Evolutionary conservation across 2,113 vertebrate genomes (phyloP), one percentile per base, ranked within the genome.

Genomic region (Toxotes chatareus): DNA sequence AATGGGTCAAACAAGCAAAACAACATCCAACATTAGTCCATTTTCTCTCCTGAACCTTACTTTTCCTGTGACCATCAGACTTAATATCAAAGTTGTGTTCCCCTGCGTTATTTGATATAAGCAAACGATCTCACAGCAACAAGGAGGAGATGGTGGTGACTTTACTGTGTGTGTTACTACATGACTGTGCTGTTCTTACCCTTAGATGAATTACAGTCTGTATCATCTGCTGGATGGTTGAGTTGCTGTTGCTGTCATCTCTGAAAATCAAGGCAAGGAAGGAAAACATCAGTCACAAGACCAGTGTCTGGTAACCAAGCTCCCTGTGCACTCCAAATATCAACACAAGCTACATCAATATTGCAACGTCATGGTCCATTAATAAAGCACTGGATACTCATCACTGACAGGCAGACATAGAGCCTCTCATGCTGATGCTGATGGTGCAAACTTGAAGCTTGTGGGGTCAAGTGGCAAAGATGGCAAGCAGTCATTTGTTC

Each of bases 321-420:
- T 64, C 69, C 36, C 8, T 5, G n/a, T 46, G 72, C 63, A 51
- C 71, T 77, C 51, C 32, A 84, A 83, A 87, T 81, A 85, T 83
- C 78, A 89, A 66, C 80, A 86, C 78, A 49, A 55, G 74, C 80
- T 36, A 59, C 73, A 73, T 76, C 55, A 66, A 83, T 71, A 84
- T 1, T 79, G 55, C 67, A 71, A 38, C 14, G 38, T 65, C 13
- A 46, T 44, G 44, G 49, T 47, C 23, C 79, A 81, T 77, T 70
- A 84, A 82, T 76, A 66, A 14, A 67, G 61, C 70, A 67, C 38
- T 7, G 12, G 72, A 89, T 66, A 68, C 51, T 49, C 38, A 49
- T 82, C 47, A 57, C 60, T 71, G 72, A 82, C 71, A 82, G 70
- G 14, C 17, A 27, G 40, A 82, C 72, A 73, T 7, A 13, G 59